A percentile compares a stretch with the other conserved stretches of the same genome.
phyloP scores from a whole-genome alignment of 2,113 vertebrate genomes.

The Nanorana parkeri region DNA sequence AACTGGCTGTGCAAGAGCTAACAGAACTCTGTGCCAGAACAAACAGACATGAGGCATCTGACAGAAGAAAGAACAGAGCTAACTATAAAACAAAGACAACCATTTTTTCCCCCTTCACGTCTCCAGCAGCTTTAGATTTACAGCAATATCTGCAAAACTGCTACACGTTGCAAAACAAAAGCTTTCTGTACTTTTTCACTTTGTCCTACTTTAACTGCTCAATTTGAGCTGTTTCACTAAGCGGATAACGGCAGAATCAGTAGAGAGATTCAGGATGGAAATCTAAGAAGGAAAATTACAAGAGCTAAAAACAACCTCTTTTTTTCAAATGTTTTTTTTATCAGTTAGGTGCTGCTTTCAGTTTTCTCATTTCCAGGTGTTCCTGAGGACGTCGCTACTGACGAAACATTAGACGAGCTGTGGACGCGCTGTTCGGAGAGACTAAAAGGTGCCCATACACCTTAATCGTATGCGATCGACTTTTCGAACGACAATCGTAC shows the following conservation, averaged over 20 bases:
- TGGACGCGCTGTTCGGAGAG: too few species aligned
- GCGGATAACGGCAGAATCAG: constrained; percentile 10
- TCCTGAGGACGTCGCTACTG: too few species aligned
- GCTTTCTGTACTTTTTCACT: constrained; percentile 1
- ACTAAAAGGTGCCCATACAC: too few species aligned
- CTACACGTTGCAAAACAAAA: not conserved
- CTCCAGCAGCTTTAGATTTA: not conserved
- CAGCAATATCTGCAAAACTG: not conserved
- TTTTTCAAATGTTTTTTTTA: too few species aligned
- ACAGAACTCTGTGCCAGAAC: constrained; percentile 19
- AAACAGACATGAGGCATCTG: constrained; percentile 6
- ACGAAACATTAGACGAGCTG: too few species aligned
- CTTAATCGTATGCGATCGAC: too few species aligned
- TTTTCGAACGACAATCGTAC: too few species aligned
- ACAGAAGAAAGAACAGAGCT: constrained; percentile 9
- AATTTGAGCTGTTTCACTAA: constrained; percentile 4
- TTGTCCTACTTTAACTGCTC: constrained; percentile 28
- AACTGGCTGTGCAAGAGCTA: constrained; percentile 5
- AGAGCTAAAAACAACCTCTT: not conserved
- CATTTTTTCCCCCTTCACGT: not conserved
- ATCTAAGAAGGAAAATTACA: constrained; percentile 18
- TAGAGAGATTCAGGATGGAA: not conserved
- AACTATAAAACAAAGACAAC: constrained; percentile 19
- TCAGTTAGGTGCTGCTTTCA: too few species aligned
- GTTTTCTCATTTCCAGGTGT: too few species aligned